Conservation (phyloP, 2,888 invertebrate species). For the Criorhina ranunculi region DNA sequence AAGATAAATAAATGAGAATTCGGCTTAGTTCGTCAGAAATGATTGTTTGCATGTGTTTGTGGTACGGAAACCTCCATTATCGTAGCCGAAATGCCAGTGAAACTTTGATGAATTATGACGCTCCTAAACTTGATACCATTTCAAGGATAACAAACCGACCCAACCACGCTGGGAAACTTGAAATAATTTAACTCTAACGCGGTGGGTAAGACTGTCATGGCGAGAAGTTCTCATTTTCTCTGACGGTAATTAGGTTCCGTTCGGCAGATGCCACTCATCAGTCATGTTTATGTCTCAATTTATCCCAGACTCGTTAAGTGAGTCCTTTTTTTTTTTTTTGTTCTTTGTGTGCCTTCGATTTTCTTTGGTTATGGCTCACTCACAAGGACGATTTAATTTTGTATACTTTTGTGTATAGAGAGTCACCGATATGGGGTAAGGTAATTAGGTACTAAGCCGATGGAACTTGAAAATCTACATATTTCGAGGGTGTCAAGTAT, state of each 20-base stretch:
- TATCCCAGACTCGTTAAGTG: slow-evolving; percentile 46
- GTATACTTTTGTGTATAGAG: slow-evolving; percentile 16
- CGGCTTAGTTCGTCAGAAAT: slow-evolving; percentile 1
- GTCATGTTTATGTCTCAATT: slow-evolving; percentile 70
- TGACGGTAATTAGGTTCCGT: slow-evolving; percentile 57
- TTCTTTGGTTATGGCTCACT: neutral
- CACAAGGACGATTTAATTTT: slow-evolving; percentile 20
- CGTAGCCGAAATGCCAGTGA: slow-evolving; percentile 1
- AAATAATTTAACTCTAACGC: slow-evolving; percentile 14
- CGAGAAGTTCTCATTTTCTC: slow-evolving; percentile 21
- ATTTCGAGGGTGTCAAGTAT: neutral
- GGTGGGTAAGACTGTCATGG: slow-evolving; percentile 25
- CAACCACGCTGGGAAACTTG: neutral
- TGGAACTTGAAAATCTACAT: slow-evolving; percentile 23
- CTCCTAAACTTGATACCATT: slow-evolving; percentile 38
- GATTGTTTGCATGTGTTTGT: neutral
- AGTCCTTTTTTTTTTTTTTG: slow-evolving; percentile 15
- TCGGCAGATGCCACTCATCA: slow-evolving; percentile 67
- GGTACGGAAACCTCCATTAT: neutral
- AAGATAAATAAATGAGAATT: slow-evolving; percentile 28
- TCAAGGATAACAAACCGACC: slow-evolving; percentile 22
- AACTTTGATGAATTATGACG: slow-evolving; percentile 47
- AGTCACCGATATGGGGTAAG: slow-evolving; percentile 20
- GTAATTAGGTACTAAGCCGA: slow-evolving; percentile 21
- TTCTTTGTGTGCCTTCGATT: neutral